These are phyloP conservation scores for Ptychodera flava DNA, from an alignment of 35 echinoderm and acorn worm genomes.

Conservation along the genomic window DNA sequence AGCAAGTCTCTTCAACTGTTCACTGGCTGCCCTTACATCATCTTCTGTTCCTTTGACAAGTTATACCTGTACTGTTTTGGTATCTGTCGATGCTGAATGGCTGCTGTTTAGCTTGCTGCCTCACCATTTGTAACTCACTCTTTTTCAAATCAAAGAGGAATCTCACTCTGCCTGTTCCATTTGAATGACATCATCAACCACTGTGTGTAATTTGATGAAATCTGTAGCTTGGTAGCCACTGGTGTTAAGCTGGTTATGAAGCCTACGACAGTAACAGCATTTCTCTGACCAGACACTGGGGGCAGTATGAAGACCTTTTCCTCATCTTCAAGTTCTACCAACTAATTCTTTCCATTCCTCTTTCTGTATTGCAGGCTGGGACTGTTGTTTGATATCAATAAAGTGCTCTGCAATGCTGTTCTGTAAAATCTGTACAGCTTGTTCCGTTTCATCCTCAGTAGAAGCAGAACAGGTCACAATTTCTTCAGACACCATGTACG, in stretches of 20 bases:
- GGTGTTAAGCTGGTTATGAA: neutral
- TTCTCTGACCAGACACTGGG: neutral
- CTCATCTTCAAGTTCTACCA: neutral
- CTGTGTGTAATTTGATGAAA: neutral
- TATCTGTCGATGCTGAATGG: neutral
- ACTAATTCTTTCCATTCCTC: neutral
- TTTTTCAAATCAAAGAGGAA: neutral
- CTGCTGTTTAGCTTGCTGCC: neutral
- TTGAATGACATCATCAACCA: neutral
- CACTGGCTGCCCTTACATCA: conserved; percentile 9
- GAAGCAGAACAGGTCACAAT: neutral
- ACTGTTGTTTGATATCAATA: neutral
- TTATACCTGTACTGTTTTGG: neutral
- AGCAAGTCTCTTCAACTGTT: neutral
- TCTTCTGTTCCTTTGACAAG: conserved; percentile 12
- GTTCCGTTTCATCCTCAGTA: neutral
- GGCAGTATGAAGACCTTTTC: neutral
- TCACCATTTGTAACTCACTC: neutral
- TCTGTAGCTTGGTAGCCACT: neutral
- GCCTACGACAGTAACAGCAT: neutral
- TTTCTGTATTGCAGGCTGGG: neutral
- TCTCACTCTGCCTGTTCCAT: neutral
- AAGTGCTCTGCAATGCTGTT: neutral
- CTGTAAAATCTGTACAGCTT: neutral
- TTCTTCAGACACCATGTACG: neutral